Base-by-base conservation (phyloP, 2,888 invertebrate genomes). In the Blastobasis lacticolella region DNA sequence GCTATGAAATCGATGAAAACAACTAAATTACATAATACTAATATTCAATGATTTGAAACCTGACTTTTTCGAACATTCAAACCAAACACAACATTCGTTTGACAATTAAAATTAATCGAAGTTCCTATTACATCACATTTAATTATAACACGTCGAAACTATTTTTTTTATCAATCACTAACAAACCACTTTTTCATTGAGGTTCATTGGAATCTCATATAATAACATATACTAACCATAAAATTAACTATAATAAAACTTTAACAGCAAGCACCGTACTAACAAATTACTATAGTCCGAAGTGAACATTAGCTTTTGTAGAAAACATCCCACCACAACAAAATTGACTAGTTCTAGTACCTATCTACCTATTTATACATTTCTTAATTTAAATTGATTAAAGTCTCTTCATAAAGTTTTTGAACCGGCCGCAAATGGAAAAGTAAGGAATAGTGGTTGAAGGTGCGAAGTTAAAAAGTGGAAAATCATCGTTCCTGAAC, bases 271-370 rank as follows among this genome's bases (percentile, higher is more conserved):
- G 86, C 86, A 87, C 86, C 86, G 79, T 74, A 80, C 79, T 79
- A 84, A 77, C 78, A 68, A 71, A 67, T 65, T 66, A 75, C 61
- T 37, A 63, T 62, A 75, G 69, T 75, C 72, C 67, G 75, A 79
- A 81, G 77, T 78, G 71, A 80, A 78, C 72, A 69, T 73, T 73
- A 81, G 78, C 73, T 78, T 77, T 79, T 73, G 77, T 86, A 86
- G 85, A 84, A 86, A 86, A 83, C 71, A 69, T 81, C 69, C 69
- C 83, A 81, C 81, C 84, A 82, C 79, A 84, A 81, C 79, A 81
- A 86, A 23, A 87, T 87, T 87, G 84, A 87, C 88, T 87, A 87
- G 82, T 74, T 78, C 86, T 86, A 87, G 78, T 63, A 68, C 73
- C 83, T 86, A 86, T 74, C 81, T 84, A 81, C 70, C 69, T 74